Evolutionary conservation across 2,797 vertebrate species (phyloP).

Genomic region (Crypturellus tataupa): DNA sequence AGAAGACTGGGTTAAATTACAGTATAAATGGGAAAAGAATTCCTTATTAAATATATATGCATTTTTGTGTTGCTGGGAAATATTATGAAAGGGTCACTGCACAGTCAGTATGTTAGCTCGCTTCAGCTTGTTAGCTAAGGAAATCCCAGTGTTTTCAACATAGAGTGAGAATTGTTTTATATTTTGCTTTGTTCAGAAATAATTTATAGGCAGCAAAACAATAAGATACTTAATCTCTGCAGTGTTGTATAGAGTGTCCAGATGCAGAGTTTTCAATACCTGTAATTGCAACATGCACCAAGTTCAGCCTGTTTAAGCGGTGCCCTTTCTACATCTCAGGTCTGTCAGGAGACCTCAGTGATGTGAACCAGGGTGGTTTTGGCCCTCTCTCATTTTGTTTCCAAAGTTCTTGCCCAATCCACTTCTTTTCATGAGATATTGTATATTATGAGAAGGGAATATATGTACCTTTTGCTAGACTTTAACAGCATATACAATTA

Average conservation of each 20-base stretch:
- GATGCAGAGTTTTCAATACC: not conserved
- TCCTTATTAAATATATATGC: slow-evolving; percentile 29
- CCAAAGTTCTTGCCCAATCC: not conserved
- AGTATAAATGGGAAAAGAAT: slow-evolving; percentile 29
- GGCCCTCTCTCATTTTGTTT: not conserved
- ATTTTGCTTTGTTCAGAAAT: not conserved
- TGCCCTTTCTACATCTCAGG: not conserved
- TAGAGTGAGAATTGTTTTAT: not conserved
- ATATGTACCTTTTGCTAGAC: not conserved
- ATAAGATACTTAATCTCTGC: not conserved
- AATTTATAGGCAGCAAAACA: not conserved
- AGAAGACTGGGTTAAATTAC: slow-evolving; percentile 34
- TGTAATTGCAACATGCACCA: not conserved
- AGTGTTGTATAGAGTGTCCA: not conserved
- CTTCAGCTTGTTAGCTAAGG: slow-evolving; percentile 45
- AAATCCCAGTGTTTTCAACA: slow-evolving; percentile 37
- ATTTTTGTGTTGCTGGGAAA: slow-evolving; percentile 22
- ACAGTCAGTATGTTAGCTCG: slow-evolving; percentile 33
- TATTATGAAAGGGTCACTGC: slow-evolving; percentile 55
- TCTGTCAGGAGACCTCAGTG: not conserved
- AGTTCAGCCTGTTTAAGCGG: rapidly evolving
- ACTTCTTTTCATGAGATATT: not conserved
- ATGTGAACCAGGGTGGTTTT: not conserved
- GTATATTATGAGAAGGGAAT: not conserved
- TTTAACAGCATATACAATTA: not conserved